Conservation (phyloP, 2,797 vertebrate genomes). For the Characodon lateralis region DNA sequence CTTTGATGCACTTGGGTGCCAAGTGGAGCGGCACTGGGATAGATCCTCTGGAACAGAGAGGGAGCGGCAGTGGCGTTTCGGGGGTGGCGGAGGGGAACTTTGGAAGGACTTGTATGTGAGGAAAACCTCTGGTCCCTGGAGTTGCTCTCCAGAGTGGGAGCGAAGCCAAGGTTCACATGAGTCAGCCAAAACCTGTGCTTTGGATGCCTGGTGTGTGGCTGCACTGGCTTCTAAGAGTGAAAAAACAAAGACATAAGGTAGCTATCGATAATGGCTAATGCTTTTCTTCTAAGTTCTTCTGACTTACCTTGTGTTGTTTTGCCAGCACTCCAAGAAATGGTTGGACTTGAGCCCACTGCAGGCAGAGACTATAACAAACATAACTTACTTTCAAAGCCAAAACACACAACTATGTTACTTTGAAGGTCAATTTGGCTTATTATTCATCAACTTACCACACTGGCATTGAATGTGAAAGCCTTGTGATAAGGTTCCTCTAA, state of each 20-base stretch:
- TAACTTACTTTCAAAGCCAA: constrained; percentile 5
- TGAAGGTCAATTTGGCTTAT: constrained; percentile 2
- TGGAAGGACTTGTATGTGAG: constrained; percentile 80
- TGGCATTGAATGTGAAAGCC: constrained; percentile 83
- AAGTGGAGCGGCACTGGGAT: constrained; percentile 88
- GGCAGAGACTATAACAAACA: constrained; percentile 71
- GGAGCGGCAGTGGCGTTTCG: constrained; percentile 92
- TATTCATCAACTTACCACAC: constrained; percentile 82
- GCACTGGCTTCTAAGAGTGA: constrained; percentile 81
- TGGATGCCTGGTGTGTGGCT: constrained; percentile 77
- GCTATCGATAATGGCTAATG: neutral
- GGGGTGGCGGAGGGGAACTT: constrained; percentile 82
- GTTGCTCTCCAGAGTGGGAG: constrained; percentile 53
- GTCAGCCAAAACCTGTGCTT: constrained; percentile 77
- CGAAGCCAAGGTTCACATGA: constrained; percentile 67
- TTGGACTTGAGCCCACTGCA: constrained; percentile 75
- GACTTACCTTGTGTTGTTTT: constrained; percentile 66
- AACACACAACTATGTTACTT: neutral
- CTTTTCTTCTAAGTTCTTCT: neutral
- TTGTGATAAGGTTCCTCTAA: constrained; percentile 87
- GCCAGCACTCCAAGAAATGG: constrained; percentile 70
- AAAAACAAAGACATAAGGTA: constrained; percentile 44
- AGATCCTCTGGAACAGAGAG: constrained; percentile 92
- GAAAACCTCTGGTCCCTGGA: constrained; percentile 70
- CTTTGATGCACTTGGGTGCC: constrained; percentile 91